Conservation (phyloP, 2,113 vertebrate genomes). For the Nerophis ophidion region DNA sequence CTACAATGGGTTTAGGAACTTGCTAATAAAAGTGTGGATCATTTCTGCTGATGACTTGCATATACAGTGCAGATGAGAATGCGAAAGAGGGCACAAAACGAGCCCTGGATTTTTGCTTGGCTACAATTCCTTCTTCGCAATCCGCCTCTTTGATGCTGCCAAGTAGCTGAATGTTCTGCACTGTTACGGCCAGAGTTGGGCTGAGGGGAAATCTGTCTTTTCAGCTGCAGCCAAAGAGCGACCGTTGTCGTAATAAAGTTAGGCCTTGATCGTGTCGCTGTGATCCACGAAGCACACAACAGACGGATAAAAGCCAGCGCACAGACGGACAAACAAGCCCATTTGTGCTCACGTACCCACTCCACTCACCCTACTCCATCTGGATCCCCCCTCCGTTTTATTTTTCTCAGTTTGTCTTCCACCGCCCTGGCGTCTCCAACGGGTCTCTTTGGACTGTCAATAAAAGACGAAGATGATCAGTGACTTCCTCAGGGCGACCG, state of each 20-base stretch:
- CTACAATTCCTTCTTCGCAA: conserved; percentile 47
- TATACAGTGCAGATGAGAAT: conserved; percentile 44
- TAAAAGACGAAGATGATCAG: conserved; percentile 45
- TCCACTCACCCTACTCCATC: background rate
- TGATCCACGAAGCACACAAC: conserved; percentile 46
- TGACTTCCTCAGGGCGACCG: conserved; percentile 30
- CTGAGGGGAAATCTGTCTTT: conserved; percentile 45
- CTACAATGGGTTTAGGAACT: conserved; percentile 38
- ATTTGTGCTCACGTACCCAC: conserved; percentile 9
- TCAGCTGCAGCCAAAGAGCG: conserved; percentile 54
- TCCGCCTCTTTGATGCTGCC: conserved; percentile 44
- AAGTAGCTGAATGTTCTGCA: conserved; percentile 64
- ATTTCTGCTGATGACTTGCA: conserved; percentile 29
- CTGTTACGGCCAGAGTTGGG: conserved; percentile 52
- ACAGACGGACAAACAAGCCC: conserved; percentile 25
- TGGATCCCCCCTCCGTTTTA: background rate
- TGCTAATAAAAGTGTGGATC: conserved; percentile 19
- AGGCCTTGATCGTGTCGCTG: conserved; percentile 55
- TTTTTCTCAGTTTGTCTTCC: conserved; percentile 3
- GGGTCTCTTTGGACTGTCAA: conserved; percentile 11
- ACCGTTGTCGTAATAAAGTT: conserved; percentile 52
- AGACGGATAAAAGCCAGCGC: conserved; percentile 31
- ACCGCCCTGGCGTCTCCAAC: background rate
- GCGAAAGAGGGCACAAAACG: conserved; percentile 53
- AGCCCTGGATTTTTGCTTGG: conserved; percentile 49